Conservation (phyloP, 2,113 vertebrate species). For the Actenoides hombroni region DNA sequence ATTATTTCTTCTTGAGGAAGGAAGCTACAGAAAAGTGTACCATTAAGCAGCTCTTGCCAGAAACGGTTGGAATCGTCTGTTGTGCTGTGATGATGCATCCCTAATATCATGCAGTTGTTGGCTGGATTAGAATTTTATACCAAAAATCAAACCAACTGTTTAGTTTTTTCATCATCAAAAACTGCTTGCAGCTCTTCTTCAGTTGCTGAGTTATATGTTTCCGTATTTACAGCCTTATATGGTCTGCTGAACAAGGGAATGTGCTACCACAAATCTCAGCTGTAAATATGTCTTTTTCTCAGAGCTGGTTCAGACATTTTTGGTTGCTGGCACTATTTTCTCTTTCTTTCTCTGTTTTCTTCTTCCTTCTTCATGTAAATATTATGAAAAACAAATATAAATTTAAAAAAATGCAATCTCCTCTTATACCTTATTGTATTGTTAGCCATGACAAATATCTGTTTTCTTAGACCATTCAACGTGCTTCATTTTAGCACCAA, state of each 20-base stretch:
- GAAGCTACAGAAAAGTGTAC: not conserved
- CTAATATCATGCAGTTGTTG: not conserved
- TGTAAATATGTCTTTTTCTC: not conserved
- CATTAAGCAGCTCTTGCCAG: not conserved
- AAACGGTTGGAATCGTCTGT: not conserved
- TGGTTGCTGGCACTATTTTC: not conserved
- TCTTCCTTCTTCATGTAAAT: not conserved
- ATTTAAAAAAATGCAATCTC: not conserved
- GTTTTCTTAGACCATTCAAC: not conserved
- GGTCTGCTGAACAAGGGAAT: not conserved
- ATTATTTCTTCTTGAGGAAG: fast-evolving
- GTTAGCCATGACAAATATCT: not conserved
- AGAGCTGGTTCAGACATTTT: not conserved
- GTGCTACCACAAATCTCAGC: not conserved
- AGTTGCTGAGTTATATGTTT: not conserved
- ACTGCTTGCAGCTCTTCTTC: not conserved
- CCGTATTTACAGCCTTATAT: not conserved
- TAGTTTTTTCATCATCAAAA: not conserved
- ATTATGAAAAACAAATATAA: not conserved
- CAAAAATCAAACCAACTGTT: not conserved
- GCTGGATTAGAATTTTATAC: not conserved
- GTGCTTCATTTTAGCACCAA: not conserved
- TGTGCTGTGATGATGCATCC: not conserved
- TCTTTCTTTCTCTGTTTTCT: not conserved
- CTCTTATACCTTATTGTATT: not conserved